Evolutionary conservation across 2,113 vertebrate genomes (phyloP).

Genomic region (Tor tambroides): DNA sequence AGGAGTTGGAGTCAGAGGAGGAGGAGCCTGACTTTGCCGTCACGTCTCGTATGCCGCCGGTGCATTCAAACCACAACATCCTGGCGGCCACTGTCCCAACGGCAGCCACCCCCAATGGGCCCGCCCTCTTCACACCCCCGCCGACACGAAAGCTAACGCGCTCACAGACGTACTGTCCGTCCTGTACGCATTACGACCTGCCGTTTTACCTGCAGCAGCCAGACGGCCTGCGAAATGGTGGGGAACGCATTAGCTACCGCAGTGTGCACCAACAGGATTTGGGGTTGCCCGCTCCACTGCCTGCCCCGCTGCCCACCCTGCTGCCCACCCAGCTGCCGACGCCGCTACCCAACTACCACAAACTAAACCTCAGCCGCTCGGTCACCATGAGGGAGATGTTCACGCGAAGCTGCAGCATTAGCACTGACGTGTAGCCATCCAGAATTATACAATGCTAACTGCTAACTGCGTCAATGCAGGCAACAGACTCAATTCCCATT

Average conservation of each 20-base stretch:
- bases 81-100: slow-evolving; percentile 78
- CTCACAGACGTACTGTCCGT: slow-evolving; percentile 84
- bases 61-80: slow-evolving; percentile 89
- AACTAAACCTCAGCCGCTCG: slow-evolving; percentile 88
- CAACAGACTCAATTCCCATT: background rate
- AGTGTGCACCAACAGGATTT: slow-evolving; percentile 86
- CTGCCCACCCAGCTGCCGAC: slow-evolving; percentile 22
- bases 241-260: slow-evolving; percentile 83
- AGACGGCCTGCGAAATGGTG: slow-evolving; percentile 80
- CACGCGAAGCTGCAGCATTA: slow-evolving; percentile 93
- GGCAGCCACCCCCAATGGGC: slow-evolving; percentile 83
- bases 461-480: background rate
- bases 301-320: slow-evolving; percentile 67
- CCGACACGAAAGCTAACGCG: slow-evolving; percentile 79
- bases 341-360: slow-evolving; percentile 79
- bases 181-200: slow-evolving; percentile 85
- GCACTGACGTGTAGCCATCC: slow-evolving; percentile 87
- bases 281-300: slow-evolving; percentile 70
- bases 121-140: slow-evolving; percentile 83
- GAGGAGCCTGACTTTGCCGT: slow-evolving; percentile 97
- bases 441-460: background rate
- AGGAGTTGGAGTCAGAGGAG: slow-evolving; percentile 93
- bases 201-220: slow-evolving; percentile 90
- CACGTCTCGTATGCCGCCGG: slow-evolving; percentile 87
- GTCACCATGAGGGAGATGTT: slow-evolving; percentile 95